phyloP scores from a whole-genome alignment of 2,888 invertebrate species.

The Hypena proboscidalis region DNA sequence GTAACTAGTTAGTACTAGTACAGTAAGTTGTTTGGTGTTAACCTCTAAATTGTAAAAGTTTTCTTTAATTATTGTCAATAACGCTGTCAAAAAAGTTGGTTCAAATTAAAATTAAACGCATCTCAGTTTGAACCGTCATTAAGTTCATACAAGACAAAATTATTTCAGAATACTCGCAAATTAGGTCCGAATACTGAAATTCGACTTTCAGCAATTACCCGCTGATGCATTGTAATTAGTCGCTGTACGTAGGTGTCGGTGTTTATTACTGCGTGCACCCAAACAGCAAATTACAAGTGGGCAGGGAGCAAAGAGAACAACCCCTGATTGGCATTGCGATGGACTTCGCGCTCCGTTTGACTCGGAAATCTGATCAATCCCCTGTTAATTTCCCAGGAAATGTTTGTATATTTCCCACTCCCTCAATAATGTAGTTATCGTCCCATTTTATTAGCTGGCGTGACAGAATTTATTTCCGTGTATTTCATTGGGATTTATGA shows the following conservation, averaged over 20 bases:
- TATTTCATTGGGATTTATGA: neutral
- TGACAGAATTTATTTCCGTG: neutral
- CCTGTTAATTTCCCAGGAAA: slow-evolving; percentile 74
- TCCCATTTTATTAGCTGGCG: slow-evolving; percentile 51
- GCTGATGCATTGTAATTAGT: slow-evolving; percentile 23
- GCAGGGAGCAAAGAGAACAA: slow-evolving; percentile 42
- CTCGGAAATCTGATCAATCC: slow-evolving; percentile 81
- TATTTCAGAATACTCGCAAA: too few species aligned
- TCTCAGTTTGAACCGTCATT: too few species aligned
- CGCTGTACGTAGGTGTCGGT: slow-evolving; percentile 13
- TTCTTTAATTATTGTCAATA: too few species aligned
- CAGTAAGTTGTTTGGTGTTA: too few species aligned
- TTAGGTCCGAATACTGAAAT: slow-evolving; percentile 1
- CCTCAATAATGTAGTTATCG: slow-evolving; percentile 60
- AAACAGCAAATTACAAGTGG: slow-evolving; percentile 54
- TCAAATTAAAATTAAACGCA: too few species aligned
- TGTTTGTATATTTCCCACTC: slow-evolving; percentile 56
- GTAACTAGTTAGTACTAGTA: too few species aligned
- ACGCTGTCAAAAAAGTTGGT: too few species aligned
- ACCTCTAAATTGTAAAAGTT: too few species aligned
- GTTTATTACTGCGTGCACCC: slow-evolving; percentile 45
- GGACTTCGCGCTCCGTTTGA: slow-evolving; percentile 70
- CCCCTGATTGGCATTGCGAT: slow-evolving; percentile 80
- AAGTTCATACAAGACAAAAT: too few species aligned
- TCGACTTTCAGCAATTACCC: slow-evolving; percentile 15